phyloP scores from a whole-genome alignment of 2,113 vertebrate species.

The Heterocephalus glaber region DNA sequence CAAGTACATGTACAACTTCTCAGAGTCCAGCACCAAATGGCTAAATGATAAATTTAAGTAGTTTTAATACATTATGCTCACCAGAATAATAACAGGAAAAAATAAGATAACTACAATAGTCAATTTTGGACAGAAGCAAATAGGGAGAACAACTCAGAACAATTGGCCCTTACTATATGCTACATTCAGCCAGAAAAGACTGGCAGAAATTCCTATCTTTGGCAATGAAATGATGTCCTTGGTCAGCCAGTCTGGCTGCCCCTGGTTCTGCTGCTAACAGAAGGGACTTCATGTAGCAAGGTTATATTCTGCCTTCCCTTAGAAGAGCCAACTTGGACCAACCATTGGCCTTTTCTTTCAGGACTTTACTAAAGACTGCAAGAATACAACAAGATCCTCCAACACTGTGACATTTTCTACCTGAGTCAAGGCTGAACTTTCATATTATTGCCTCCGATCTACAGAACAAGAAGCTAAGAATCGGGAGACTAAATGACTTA shows the following conservation, averaged over 20 bases:
- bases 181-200: slow-evolving; percentile 28
- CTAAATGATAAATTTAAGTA: slow-evolving; percentile 5
- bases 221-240: slow-evolving; percentile 45
- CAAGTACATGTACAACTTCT: not conserved
- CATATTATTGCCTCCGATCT: not conserved
- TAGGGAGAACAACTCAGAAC: slow-evolving; percentile 16
- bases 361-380: not conserved
- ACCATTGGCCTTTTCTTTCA: slow-evolving; percentile 16
- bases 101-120: not conserved
- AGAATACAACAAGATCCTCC: not conserved
- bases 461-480: slow-evolving; percentile 33
- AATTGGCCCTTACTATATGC: not conserved
- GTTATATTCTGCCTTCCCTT: slow-evolving; percentile 45
- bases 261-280: slow-evolving; percentile 3
- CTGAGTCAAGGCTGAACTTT: not conserved
- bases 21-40: not conserved
- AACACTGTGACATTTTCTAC: not conserved
- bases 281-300: slow-evolving; percentile 46
- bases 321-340: not conserved
- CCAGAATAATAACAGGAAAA: slow-evolving; percentile 47
- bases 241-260: not conserved
- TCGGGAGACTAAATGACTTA: slow-evolving; percentile 1
- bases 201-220: slow-evolving; percentile 27
- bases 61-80: not conserved
- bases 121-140: slow-evolving; percentile 40